Evolutionary conservation across 2,888 invertebrate species (phyloP).

Genomic region (Epirrhoe tristata): DNA sequence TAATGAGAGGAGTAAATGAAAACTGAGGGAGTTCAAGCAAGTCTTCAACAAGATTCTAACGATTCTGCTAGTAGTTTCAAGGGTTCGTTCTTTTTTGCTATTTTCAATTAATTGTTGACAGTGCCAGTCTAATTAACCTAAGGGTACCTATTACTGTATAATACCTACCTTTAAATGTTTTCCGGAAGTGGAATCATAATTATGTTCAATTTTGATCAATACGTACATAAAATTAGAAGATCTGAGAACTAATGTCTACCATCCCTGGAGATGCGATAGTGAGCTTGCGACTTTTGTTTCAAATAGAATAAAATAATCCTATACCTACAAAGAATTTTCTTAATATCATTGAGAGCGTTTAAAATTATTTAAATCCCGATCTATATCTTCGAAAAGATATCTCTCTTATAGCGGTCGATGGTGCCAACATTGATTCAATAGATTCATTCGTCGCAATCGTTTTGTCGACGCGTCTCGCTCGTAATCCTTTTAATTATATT

Average conservation of each 20-base stretch:
- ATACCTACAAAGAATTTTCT: not conserved
- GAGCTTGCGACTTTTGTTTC: too few relatives aligned
- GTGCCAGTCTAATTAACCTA: not conserved
- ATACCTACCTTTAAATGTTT: too few relatives aligned
- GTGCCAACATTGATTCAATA: constrained; percentile 66
- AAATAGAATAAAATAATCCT: too few relatives aligned
- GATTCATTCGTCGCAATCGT: constrained; percentile 50
- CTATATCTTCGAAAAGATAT: constrained; percentile 23
- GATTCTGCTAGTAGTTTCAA: too few relatives aligned
- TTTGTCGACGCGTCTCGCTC: constrained; percentile 52
- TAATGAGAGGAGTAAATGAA: not conserved
- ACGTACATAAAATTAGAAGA: too few relatives aligned
- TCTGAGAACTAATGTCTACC: too few relatives aligned
- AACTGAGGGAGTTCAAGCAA: not conserved
- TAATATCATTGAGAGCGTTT: not conserved
- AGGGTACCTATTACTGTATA: too few relatives aligned
- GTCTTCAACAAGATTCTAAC: too few relatives aligned
- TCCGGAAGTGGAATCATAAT: too few relatives aligned
- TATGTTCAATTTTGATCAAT: too few relatives aligned
- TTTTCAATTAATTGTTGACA: not conserved
- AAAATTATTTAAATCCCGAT: constrained; percentile 10
- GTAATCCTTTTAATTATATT: constrained; percentile 61
- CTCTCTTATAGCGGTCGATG: constrained; percentile 22
- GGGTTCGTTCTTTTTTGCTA: not conserved
- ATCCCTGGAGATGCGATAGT: too few relatives aligned